A percentile compares a stretch with the other conserved stretches of the same genome.
Evolutionary conservation across 2,113 vertebrate genomes (phyloP).

Genomic region (Ceuthmochares aereus): DNA sequence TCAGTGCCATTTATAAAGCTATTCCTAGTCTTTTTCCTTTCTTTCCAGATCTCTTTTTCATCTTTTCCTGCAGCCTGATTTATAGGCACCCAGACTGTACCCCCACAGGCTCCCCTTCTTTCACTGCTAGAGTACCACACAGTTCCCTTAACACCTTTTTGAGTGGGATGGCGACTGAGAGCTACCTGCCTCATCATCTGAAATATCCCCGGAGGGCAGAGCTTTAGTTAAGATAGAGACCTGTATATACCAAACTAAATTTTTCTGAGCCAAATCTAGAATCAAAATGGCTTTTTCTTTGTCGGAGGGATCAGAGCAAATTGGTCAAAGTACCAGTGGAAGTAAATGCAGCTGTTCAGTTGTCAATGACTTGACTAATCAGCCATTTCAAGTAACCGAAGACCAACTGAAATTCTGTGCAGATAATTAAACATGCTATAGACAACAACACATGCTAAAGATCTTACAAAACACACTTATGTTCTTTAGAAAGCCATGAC

Average conservation of each 20-base stretch:
- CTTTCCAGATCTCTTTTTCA: neutral
- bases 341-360: slow-evolving; percentile 7
- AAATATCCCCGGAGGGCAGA: neutral
- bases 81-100: neutral
- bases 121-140: neutral
- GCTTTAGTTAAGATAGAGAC: neutral
- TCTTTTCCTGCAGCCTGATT: neutral
- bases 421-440: neutral
- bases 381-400: slow-evolving; percentile 7
- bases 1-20: neutral
- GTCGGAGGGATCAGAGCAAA: slow-evolving; percentile 13
- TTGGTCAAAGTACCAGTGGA: slow-evolving; percentile 12
- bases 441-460: neutral
- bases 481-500: neutral
- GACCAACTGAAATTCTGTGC: neutral
- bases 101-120: neutral
- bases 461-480: neutral
- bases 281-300: neutral
- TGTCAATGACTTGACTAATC: slow-evolving; percentile 23
- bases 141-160: neutral
- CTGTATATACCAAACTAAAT: neutral
- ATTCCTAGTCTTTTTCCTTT: neutral
- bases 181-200: neutral
- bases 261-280: neutral
- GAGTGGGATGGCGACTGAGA: neutral